Percentiles rank a stretch among this genome's conserved stretches.
phyloP scores from a whole-genome alignment of 2,113 vertebrate genomes.

The Brachionichthys hirsutus region DNA sequence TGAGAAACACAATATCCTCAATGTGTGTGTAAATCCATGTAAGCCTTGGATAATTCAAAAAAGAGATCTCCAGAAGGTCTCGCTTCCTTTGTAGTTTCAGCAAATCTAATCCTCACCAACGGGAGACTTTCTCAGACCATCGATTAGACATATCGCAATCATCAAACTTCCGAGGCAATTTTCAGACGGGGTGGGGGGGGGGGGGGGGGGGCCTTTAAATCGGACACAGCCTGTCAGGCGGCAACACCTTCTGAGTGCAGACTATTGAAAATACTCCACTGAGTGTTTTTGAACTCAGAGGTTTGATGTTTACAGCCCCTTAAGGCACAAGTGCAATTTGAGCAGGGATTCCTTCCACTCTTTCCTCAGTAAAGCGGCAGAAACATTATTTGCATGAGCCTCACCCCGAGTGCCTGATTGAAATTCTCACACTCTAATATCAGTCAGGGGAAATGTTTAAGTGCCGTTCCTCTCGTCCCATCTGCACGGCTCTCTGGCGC shows the following conservation, averaged over 20 bases:
- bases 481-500: conserved; percentile 42
- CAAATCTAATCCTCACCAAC: conserved; percentile 48
- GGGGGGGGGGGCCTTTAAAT: conserved; percentile 2
- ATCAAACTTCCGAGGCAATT: conserved; percentile 17
- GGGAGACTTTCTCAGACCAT: conserved; percentile 42
- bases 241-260: conserved; percentile 13
- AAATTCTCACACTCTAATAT: conserved; percentile 57
- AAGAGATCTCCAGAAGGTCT: conserved; percentile 12
- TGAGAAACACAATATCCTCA: conserved; percentile 42
- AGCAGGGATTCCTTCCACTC: conserved; percentile 37
- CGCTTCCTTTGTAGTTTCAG: conserved; percentile 4
- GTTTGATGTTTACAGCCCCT: conserved; percentile 53
- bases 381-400: conserved; percentile 46
- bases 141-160: conserved; percentile 40
- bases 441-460: conserved; percentile 57
- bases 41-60: conserved; percentile 1
- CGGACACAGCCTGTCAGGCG: conserved; percentile 4
- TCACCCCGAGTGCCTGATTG: conserved; percentile 54
- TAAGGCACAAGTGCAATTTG: conserved; percentile 54
- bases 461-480: conserved; percentile 53
- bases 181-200: conserved; percentile 12
- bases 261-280: neutral
- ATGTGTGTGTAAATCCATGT: conserved; percentile 32
- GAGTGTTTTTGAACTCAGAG: conserved; percentile 34
- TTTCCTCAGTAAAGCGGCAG: conserved; percentile 30